Evolutionary conservation across 1,140 invertebrate genomes (phyloP).

Genomic region (Nasonia giraulti): DNA sequence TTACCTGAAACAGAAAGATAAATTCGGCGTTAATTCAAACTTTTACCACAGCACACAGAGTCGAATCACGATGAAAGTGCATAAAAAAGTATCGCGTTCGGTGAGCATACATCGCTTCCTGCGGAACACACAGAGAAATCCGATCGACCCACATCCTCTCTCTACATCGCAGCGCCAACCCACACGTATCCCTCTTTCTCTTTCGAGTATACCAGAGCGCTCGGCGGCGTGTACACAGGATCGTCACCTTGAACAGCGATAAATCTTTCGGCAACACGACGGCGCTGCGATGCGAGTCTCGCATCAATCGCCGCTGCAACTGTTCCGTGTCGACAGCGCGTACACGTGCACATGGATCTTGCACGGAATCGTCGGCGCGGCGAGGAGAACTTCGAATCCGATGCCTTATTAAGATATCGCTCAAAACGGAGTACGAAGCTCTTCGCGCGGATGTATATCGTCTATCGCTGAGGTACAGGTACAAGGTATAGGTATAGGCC

Average conservation of each 20-base stretch:
- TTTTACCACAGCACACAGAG: too few relatives aligned
- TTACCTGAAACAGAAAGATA: slow-evolving; percentile 7
- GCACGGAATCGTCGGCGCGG: too few relatives aligned
- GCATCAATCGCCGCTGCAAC: slow-evolving; percentile 31
- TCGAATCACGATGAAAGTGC: too few relatives aligned
- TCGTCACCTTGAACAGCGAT: slow-evolving; percentile 23
- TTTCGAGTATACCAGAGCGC: not conserved
- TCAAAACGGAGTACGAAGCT: not conserved
- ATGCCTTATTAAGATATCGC: slow-evolving; percentile 60
- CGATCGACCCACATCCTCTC: slow-evolving; percentile 1
- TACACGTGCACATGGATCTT: not conserved
- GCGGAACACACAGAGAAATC: not conserved
- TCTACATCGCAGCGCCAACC: not conserved
- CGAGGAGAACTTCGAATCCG: not conserved
- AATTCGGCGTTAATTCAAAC: not conserved
- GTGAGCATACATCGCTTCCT: not conserved
- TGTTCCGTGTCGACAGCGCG: not conserved
- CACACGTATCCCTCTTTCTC: not conserved
- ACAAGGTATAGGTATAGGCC: not conserved
- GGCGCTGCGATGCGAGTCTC: not conserved
- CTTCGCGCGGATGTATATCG: slow-evolving; percentile 5
- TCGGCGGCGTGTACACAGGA: not conserved
- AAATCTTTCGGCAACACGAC: slow-evolving; percentile 2
- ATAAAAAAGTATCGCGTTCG: not conserved
- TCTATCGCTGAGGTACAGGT: not conserved